Evolutionary conservation across 2,113 vertebrate genomes (phyloP), one percentile per base, ranked within the genome.

Genomic region (Phrynosoma platyrhinos): DNA sequence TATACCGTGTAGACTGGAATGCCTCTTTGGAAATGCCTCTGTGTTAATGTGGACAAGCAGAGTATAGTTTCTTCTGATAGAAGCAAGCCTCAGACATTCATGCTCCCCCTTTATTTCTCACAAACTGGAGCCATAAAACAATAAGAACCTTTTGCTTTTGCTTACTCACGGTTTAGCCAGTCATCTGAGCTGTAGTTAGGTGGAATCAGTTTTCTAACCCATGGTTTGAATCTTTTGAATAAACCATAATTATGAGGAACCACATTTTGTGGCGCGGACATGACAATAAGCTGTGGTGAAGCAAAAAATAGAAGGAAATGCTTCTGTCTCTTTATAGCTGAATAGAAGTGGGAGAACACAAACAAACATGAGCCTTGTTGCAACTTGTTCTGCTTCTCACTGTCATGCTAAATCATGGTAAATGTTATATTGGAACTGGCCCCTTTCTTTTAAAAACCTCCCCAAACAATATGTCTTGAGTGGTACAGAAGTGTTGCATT

Each of bases 401-500:
- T 74, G 71, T 74, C 71, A 76, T 76, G 40, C 4, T 47, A 76
- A 42, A 40, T 42, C 30, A 21, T 42, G 30, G 10, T 74, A 32
- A n/a, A 32, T 30, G 4, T 76, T 2, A 25, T 8, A 47, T 16
- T 8, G 32, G 36, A 21, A 20, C 76, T 4, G 30, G 30, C 14
- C 71, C 71, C 23, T 79, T 53, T 18, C 16, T 47, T 32, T 72
- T 32, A 32, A 55, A 55, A 75, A 55, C 8, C 6, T 84, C n/a
- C 78, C 88, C 47, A 84, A 66, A 74, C 32, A 79, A 82, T 72
- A 84, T 80, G 88, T 84, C 75, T 91, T 30, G 62, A 75, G 78
- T 90, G 82, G 1, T 80, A 83, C 20, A 89, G 87, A 91, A 25
- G 16, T 86, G 55, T 80, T 72, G 3, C 87, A 62, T 25, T 84